Base-by-base conservation (phyloP, 2,888 invertebrate species). In the Himalopsyche japonica region DNA sequence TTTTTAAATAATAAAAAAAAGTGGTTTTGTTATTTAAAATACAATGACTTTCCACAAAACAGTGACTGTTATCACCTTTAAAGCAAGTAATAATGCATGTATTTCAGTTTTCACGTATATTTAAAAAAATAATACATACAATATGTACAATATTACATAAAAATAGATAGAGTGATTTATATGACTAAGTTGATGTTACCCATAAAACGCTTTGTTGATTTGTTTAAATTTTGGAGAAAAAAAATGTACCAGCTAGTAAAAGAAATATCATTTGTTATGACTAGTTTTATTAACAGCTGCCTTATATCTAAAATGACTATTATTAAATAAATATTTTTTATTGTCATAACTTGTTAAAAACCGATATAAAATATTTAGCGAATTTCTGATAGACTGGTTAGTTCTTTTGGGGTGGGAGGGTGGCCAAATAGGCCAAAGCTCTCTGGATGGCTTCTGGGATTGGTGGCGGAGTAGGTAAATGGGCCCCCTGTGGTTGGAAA, bases 391-490 rank as follows among this genome's bases (percentile, higher is more conserved):
- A 70, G 8, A 30, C 1, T 12, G 10, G 15, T 70, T 70, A 70
- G 24, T 70, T 24, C 27, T 70, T 70, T 86, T 92, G 92, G 32
- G 93, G 94, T 20, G 95, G 94, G 77, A 94, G 93, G 32, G 94
- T 93, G 43, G 95, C 95, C 87, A 95, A 92, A 89, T 93, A 95
- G 57, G 93, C 95, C 78, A 95, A 90, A 34, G 95, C 93, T 82
- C 93, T 93, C 88, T 94, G 94, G 88, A 95, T 95, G 82, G 93
- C 94, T 85, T 92, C 93, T 80, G 95, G 95, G 86, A 95, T 94
- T 85, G 95, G 95, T 64, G 95, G 95, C 37, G 95, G 92, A 0
- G 94, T 94, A 47, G 94, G 94, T 1, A 94, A 89, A 88, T 94
- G 94, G 27, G 91, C 91, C n/a, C 94, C 93, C 88, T 91, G 92